These are phyloP conservation scores for Daphoenositta chrysoptera DNA, from an alignment of 2,113 vertebrate genomes.

Conservation along the genomic window DNA sequence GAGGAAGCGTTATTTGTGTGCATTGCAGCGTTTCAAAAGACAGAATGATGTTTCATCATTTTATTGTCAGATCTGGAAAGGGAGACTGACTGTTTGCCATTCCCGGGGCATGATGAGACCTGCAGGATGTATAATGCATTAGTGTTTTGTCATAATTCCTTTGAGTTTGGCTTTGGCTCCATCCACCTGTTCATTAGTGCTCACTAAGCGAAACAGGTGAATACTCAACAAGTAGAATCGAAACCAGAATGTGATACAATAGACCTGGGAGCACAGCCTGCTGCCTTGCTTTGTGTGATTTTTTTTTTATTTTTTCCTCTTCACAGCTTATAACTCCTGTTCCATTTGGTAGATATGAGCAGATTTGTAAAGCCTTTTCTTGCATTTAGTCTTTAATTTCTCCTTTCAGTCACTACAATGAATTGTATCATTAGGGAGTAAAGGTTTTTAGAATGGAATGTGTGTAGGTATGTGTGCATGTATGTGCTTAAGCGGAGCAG, in stretches of 20 bases:
- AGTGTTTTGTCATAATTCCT: constrained; percentile 69
- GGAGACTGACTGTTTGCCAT: constrained; percentile 49
- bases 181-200: constrained; percentile 81
- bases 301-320: neutral
- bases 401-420: neutral
- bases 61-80: constrained; percentile 70
- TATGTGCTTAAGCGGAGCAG: neutral
- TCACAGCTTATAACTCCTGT: neutral
- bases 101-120: constrained; percentile 67
- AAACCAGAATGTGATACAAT: constrained; percentile 69
- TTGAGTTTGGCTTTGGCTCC: constrained; percentile 74
- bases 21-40: constrained; percentile 48
- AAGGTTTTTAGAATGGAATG: neutral
- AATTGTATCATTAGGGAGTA: neutral
- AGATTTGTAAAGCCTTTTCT: neutral
- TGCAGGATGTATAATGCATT: constrained; percentile 66
- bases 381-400: neutral
- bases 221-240: constrained; percentile 71
- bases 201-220: constrained; percentile 78
- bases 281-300: neutral
- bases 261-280: constrained; percentile 59
- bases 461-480: neutral
- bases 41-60: constrained; percentile 62
- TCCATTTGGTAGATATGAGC: neutral
- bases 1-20: constrained; percentile 46